These are phyloP conservation scores for Haliclona indistincta DNA, from an alignment of 37 sponge, comb jelly and placozoan species.

Conservation along the genomic window DNA sequence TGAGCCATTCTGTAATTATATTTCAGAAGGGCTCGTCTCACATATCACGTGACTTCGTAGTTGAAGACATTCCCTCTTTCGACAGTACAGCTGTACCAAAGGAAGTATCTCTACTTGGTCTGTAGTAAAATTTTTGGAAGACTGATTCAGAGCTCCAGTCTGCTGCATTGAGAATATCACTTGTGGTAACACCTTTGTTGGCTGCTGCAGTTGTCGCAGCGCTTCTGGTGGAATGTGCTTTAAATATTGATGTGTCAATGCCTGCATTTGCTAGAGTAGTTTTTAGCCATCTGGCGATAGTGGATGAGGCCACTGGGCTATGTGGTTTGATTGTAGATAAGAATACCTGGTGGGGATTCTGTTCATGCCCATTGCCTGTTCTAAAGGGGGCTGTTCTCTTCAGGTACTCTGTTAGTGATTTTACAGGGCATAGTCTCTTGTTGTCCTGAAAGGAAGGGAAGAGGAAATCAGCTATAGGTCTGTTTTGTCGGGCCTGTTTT, in stretches of 20 bases:
- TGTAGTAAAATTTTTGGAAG: constrained; percentile 38
- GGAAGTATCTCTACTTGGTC: neutral
- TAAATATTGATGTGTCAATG: constrained; percentile 9
- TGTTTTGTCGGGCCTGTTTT: neutral
- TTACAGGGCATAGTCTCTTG: constrained; percentile 13
- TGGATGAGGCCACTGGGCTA: constrained; percentile 6
- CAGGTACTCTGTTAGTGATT: constrained; percentile 19
- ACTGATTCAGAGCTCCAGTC: constrained; percentile 42
- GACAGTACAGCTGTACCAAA: neutral
- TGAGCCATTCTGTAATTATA: constrained; percentile 38
- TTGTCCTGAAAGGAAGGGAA: constrained; percentile 19
- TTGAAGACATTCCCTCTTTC: too few species aligned
- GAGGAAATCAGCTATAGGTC: constrained; percentile 29
- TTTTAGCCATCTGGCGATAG: constrained; percentile 32
- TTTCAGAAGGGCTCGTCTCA: constrained; percentile 29
- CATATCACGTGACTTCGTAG: too few species aligned
- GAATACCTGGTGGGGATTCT: too few species aligned
- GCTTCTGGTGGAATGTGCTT: constrained; percentile 12
- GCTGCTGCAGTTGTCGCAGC: constrained; percentile 27
- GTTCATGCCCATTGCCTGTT: too few species aligned
- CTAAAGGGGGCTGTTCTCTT: too few species aligned
- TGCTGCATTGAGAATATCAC: constrained; percentile 34
- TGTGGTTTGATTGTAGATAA: constrained; percentile 21
- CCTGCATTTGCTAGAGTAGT: constrained; percentile 30
- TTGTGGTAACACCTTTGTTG: constrained; percentile 22